Evolutionary conservation across 2,888 invertebrate genomes (phyloP), one percentile per base, ranked within the genome.

Genomic region (Drosophila hamatofila): DNA sequence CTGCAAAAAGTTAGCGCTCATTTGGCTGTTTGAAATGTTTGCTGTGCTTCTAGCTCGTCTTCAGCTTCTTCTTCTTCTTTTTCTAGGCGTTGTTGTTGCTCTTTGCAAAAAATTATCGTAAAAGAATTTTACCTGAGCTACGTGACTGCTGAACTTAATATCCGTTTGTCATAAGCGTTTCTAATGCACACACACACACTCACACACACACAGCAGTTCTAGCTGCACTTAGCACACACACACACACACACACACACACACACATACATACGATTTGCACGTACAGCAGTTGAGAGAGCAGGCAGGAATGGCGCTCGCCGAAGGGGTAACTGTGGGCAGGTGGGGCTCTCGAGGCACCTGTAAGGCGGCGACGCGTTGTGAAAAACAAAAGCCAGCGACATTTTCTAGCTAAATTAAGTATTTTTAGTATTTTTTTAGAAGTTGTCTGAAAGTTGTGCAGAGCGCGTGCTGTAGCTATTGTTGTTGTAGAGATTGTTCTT

Each of bases 81-180:
- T 64, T 41, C 49, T 58, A 37, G 66, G 52, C 60, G 35, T 49
- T 72, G 63, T 68, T 51, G 63, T 55, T n/a, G 14, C 49, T 69
- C 78, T 78, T 76, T 48, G 52, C 71, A 78, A 81, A 75, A 84
- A 86, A 86, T 81, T 88, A 83, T 90, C 91, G 86, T 91, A 91
- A 92, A 91, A 91, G 90, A 88, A 89, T 91, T 92, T 92, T 83
- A 91, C 85, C 89, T 88, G 89, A 80, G 85, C 82, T 84, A 92
- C 91, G 92, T 91, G 91, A 91, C 91, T 90, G 84, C 81, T 86
- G 85, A 82, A 80, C 83, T 81, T 89, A 84, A 83, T 86, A 89
- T 87, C 83, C 83, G 81, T 78, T 81, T 82, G 80, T 83, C 88
- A 87, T 81, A 76, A 78, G 81, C 81, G 79, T 73, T 88, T 79